Evolutionary conservation across 2,113 vertebrate species (phyloP).

Genomic region (Rhodinocichla rosea): DNA sequence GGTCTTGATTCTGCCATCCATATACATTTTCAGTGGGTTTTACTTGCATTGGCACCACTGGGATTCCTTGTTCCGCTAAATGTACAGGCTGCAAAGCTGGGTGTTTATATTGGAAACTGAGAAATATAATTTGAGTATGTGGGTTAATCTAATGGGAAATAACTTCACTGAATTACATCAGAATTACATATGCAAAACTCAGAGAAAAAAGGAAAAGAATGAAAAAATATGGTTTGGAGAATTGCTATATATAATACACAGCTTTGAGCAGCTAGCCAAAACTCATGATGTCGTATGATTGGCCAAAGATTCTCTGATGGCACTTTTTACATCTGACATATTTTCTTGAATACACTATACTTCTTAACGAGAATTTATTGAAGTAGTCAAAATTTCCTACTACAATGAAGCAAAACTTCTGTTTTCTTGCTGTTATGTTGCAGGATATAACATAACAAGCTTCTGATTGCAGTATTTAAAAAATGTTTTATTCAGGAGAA

Average conservation of each 20-base stretch:
- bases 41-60: background rate
- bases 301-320: background rate
- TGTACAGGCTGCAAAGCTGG: background rate
- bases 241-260: background rate
- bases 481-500: background rate
- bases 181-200: constrained; percentile 18
- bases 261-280: background rate
- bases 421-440: background rate
- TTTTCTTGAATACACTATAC: background rate
- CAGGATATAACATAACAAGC: background rate
- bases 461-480: background rate
- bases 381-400: background rate
- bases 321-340: background rate
- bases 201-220: background rate
- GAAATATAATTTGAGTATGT: background rate
- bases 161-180: constrained; percentile 30
- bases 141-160: background rate
- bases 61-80: background rate
- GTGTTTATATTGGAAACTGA: constrained; percentile 25
- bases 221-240: background rate
- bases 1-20: constrained; percentile 16
- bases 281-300: background rate
- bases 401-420: background rate
- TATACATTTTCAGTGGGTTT: constrained; percentile 12
- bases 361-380: background rate